Conservation (phyloP, 2,113 vertebrate genomes). For the Cyanistes caeruleus region DNA sequence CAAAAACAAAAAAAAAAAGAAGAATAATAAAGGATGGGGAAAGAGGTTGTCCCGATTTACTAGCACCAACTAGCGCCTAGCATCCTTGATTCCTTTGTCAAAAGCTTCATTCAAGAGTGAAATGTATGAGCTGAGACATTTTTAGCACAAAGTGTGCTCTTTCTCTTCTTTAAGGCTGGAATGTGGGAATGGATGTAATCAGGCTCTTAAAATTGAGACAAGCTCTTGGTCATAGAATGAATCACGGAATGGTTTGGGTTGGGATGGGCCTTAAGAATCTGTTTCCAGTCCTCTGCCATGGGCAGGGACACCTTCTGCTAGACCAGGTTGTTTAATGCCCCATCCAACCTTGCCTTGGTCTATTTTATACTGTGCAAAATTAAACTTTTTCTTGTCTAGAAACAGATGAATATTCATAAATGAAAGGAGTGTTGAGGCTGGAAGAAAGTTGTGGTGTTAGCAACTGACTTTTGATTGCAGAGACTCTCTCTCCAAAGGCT, state of each 20-base stretch:
- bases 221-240: not conserved
- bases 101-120: not conserved
- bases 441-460: not conserved
- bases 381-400: not conserved
- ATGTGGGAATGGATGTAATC: not conserved
- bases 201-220: not conserved
- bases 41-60: not conserved
- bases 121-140: not conserved
- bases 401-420: not conserved
- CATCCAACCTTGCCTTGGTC: not conserved
- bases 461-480: not conserved
- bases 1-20: too few relatives aligned
- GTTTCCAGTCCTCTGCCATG: not conserved
- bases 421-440: not conserved
- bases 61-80: not conserved
- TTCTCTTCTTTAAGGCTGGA: not conserved
- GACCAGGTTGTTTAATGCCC: not conserved
- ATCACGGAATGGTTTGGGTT: not conserved
- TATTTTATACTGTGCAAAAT: not conserved
- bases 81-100: not conserved
- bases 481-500: not conserved
- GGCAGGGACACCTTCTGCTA: not conserved
- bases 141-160: not conserved
- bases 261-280: not conserved
- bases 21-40: rapidly evolving